phyloP scores from a whole-genome alignment of 2,888 invertebrate species.

The Tetragnatha montana region DNA sequence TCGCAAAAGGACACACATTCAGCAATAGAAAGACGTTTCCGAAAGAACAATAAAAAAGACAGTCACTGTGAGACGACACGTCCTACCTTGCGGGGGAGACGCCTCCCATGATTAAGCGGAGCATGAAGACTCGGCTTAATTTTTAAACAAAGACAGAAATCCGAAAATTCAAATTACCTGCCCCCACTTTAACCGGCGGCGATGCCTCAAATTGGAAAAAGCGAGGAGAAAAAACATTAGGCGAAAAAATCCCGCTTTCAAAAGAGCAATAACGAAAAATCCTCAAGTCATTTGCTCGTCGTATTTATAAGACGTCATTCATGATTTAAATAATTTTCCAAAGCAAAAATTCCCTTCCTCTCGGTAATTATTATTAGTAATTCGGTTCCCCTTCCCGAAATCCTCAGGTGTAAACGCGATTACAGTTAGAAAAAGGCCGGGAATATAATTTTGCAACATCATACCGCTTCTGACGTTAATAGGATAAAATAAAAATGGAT shows the following conservation, averaged over 20 bases:
- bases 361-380: slow-evolving; percentile 31
- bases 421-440: slow-evolving; percentile 46
- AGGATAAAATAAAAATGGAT: slow-evolving; percentile 67
- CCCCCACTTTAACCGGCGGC: slow-evolving; percentile 33
- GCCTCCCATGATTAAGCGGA: not conserved
- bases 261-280: slow-evolving; percentile 29
- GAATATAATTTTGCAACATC: slow-evolving; percentile 70
- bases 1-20: too few relatives aligned
- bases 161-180: slow-evolving; percentile 54
- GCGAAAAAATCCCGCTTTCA: not conserved
- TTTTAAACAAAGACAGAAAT: slow-evolving; percentile 45
- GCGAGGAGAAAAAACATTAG: not conserved
- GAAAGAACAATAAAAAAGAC: too few relatives aligned
- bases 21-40: too few relatives aligned
- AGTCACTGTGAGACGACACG: too few relatives aligned
- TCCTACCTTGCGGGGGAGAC: too few relatives aligned
- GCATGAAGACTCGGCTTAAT: slow-evolving; percentile 41
- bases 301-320: slow-evolving; percentile 65
- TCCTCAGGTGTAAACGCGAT: slow-evolving; percentile 61
- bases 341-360: slow-evolving; percentile 13
- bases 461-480: slow-evolving; percentile 58
- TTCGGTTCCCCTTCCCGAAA: slow-evolving; percentile 41
- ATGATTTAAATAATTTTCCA: slow-evolving; percentile 61
- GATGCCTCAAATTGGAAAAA: slow-evolving; percentile 47
- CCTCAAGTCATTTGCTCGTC: slow-evolving; percentile 11